phyloP scores from a whole-genome alignment of 2,113 vertebrate species.

The Triplophysa siluroides region DNA sequence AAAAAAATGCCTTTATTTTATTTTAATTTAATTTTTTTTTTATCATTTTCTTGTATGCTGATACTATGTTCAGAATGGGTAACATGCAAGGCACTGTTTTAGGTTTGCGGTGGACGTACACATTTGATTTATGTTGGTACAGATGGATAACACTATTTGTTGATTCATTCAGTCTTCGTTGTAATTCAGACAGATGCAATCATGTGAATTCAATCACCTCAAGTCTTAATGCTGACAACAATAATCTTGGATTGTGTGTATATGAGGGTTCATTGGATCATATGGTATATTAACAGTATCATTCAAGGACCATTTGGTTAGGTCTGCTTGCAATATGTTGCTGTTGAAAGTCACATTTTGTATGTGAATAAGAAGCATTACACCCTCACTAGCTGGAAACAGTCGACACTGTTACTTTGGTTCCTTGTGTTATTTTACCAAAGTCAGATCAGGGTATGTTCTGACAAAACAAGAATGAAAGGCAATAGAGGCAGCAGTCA shows the following conservation, averaged over 20 bases:
- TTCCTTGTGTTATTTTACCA: too few species aligned
- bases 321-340: not conserved
- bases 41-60: not conserved
- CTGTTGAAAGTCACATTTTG: not conserved
- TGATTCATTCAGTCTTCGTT: not conserved
- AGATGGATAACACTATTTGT: not conserved
- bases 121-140: not conserved
- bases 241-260: conserved; percentile 3
- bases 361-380: not conserved
- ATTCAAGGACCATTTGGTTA: not conserved
- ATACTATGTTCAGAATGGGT: not conserved
- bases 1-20: not conserved
- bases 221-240: conserved; percentile 31
- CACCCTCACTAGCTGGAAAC: not conserved
- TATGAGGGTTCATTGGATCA: not conserved
- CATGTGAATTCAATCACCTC: conserved; percentile 11
- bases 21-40: not conserved
- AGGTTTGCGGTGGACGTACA: not conserved
- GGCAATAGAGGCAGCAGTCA: not conserved
- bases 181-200: conserved; percentile 48
- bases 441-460: not conserved
- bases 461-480: not conserved
- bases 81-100: conserved; percentile 4
- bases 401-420: not conserved
- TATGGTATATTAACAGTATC: not conserved